phyloP scores from a whole-genome alignment of 2,113 vertebrate genomes.

The Zingel zingel region DNA sequence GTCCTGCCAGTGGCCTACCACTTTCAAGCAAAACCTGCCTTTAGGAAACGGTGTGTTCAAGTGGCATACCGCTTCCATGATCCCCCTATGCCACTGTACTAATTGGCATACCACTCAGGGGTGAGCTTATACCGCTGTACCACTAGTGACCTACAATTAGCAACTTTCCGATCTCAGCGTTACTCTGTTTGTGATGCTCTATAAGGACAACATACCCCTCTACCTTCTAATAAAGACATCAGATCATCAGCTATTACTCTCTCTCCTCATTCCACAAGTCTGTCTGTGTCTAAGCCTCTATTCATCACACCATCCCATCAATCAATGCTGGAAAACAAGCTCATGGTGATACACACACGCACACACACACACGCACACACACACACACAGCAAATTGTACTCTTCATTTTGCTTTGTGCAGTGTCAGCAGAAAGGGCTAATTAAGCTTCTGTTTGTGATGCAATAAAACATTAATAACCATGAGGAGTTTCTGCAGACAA shows the following conservation, averaged over 20 bases:
- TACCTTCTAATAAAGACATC: background rate
- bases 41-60: too few species aligned
- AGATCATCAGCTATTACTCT: background rate
- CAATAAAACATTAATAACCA: conserved; percentile 22
- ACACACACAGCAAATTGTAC: background rate
- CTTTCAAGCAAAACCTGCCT: too few species aligned
- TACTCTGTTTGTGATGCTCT: background rate
- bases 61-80: too few species aligned
- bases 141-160: too few species aligned
- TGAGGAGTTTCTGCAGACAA: background rate
- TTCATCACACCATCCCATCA: background rate
- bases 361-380: background rate
- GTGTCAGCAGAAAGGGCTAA: conserved; percentile 6
- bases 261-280: background rate
- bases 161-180: too few species aligned
- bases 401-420: conserved; percentile 7
- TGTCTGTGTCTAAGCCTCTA: background rate
- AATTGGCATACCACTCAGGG: too few species aligned
- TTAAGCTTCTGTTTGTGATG: conserved; percentile 5
- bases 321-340: background rate
- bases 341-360: background rate
- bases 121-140: too few species aligned
- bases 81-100: too few species aligned
- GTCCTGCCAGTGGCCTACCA: too few species aligned
- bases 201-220: background rate